phyloP scores from a whole-genome alignment of 2,113 vertebrate genomes.

The Archilochus colubris region DNA sequence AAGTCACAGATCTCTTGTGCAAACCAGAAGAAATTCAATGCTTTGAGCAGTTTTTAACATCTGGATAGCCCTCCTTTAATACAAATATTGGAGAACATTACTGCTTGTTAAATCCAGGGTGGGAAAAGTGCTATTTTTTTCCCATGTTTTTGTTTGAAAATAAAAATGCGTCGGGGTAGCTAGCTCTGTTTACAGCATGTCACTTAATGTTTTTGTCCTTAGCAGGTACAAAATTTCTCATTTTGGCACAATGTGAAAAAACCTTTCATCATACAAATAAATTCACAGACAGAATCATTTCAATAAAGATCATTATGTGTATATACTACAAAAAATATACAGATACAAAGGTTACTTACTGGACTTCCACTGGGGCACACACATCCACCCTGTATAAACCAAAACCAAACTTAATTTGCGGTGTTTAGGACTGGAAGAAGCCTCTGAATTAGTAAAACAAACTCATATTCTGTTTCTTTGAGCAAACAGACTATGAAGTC shows the following conservation, averaged over 20 bases:
- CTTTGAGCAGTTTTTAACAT: background rate
- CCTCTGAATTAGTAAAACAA: background rate
- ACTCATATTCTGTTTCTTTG: background rate
- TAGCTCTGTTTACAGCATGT: background rate
- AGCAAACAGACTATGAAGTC: background rate
- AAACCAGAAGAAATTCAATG: background rate
- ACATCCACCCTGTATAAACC: conserved; percentile 61
- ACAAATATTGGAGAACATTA: background rate
- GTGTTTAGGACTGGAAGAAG: background rate
- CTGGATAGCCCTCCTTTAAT: background rate
- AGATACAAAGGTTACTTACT: conserved; percentile 46
- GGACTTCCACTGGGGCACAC: conserved; percentile 50
- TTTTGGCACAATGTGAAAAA: background rate
- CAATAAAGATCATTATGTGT: background rate
- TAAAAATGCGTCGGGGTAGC: background rate
- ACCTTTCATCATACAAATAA: background rate
- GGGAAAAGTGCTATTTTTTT: background rate
- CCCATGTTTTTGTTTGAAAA: background rate
- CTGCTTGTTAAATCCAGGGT: background rate
- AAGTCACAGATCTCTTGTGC: background rate
- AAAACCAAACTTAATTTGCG: conserved; percentile 40
- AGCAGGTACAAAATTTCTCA: background rate
- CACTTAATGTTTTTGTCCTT: background rate
- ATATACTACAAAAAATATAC: background rate
- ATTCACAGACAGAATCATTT: background rate